Conservation (phyloP, 2,797 vertebrate genomes). For the Phylloscopus collybita region DNA sequence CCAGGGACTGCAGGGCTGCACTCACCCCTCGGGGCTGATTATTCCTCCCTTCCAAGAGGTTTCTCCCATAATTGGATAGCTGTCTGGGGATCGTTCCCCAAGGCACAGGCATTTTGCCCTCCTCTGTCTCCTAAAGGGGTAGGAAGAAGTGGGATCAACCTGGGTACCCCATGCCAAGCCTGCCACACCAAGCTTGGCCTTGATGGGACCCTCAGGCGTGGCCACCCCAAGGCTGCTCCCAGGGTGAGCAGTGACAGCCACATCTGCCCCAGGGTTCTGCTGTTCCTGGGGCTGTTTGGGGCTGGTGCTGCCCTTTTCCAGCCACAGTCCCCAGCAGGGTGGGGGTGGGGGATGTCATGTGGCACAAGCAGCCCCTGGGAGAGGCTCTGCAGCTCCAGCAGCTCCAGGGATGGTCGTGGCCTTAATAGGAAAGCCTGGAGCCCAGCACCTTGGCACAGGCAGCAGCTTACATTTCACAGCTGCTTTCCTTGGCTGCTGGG, state of each 20-base stretch:
- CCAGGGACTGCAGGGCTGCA: conserved; percentile 1
- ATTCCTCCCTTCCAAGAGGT: conserved; percentile 33
- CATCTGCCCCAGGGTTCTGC: neutral
- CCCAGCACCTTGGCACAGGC: conserved; percentile 52
- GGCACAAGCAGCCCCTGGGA: neutral
- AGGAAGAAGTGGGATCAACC: neutral
- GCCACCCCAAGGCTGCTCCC: neutral
- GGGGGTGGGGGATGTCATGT: neutral
- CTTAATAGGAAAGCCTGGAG: conserved; percentile 73
- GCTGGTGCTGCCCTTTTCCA: neutral
- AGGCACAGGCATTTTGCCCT: neutral
- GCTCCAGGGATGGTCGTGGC: conserved; percentile 54
- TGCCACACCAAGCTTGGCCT: rapidly evolving
- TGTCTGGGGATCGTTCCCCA: neutral
- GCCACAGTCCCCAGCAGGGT: rapidly evolving
- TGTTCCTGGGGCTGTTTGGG: neutral
- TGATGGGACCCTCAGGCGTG: rapidly evolving
- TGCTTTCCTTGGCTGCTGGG: conserved; percentile 64
- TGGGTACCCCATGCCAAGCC: neutral
- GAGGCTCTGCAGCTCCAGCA: conserved; percentile 38
- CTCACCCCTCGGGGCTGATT: conserved; percentile 27
- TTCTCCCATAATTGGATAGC: conserved; percentile 50
- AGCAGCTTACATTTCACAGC: conserved; percentile 65
- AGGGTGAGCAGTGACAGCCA: neutral
- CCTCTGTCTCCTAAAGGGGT: neutral